Evolutionary conservation across 2,888 invertebrate species (phyloP).

Genomic region (Hypercompe scribonia): DNA sequence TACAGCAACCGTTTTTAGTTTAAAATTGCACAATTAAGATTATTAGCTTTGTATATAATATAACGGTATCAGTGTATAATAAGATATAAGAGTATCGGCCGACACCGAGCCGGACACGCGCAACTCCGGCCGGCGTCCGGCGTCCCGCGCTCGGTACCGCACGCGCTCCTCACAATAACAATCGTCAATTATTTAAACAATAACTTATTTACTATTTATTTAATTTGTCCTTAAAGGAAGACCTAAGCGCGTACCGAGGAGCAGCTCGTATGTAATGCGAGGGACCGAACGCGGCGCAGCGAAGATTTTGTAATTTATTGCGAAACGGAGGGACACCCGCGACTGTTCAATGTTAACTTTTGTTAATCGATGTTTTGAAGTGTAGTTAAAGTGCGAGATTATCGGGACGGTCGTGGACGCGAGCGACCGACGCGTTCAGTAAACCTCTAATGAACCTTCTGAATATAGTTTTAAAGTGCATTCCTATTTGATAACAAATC

Average conservation of each 20-base stretch:
- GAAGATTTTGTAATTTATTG: constrained; percentile 48
- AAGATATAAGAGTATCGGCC: constrained; percentile 17
- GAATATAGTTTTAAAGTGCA: constrained; percentile 24
- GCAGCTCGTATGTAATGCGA: constrained; percentile 44
- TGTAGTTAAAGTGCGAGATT: constrained; percentile 59
- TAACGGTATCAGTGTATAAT: constrained; percentile 28
- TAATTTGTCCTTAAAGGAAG: constrained; percentile 41
- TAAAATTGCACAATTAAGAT: constrained; percentile 7
- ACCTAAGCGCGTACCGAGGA: constrained; percentile 25
- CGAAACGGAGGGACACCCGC: constrained; percentile 31
- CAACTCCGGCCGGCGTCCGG: neutral
- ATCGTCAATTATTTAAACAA: constrained; percentile 60
- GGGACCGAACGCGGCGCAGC: constrained; percentile 33
- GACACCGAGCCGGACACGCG: neutral
- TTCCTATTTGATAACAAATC: constrained; percentile 32
- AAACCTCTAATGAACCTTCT: constrained; percentile 20
- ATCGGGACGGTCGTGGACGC: constrained; percentile 28
- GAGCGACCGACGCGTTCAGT: constrained; percentile 29
- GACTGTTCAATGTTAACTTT: constrained; percentile 49
- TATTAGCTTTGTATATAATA: constrained; percentile 28
- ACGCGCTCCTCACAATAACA: constrained; percentile 21
- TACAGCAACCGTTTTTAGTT: constrained; percentile 1
- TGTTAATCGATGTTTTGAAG: constrained; percentile 60
- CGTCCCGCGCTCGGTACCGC: constrained; percentile 34
- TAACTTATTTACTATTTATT: constrained; percentile 29